Evolutionary conservation across 2,888 invertebrate genomes (phyloP).

Genomic region (Drosophila kambysellisi): DNA sequence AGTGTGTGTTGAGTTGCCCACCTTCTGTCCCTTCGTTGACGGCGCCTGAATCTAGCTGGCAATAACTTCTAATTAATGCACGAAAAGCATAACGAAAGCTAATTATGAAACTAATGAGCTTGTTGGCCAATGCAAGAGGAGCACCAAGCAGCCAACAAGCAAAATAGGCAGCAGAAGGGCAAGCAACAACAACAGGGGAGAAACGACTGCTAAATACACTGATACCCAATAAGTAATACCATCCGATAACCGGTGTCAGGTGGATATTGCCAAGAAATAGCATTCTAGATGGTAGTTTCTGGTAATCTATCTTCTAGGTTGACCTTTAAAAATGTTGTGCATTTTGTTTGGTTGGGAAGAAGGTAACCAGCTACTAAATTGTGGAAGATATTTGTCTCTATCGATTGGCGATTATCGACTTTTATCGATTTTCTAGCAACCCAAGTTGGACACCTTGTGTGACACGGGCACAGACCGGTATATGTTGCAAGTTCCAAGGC

Average conservation of each 20-base stretch:
- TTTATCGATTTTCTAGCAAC: neutral
- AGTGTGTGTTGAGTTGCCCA: conserved; percentile 52
- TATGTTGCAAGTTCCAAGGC: neutral
- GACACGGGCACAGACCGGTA: neutral
- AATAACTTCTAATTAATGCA: conserved; percentile 80
- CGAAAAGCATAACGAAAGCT: conserved; percentile 81
- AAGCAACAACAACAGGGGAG: conserved; percentile 6
- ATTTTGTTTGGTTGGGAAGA: neutral
- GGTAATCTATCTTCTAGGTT: neutral
- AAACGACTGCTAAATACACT: neutral
- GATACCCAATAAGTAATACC: neutral
- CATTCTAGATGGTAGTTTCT: accelerated
- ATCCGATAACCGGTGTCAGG: accelerated
- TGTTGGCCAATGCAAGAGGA: conserved; percentile 72
- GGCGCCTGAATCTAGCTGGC: conserved; percentile 70
- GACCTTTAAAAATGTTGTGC: neutral
- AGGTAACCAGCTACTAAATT: neutral
- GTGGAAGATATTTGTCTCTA: neutral
- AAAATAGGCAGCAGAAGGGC: conserved; percentile 28
- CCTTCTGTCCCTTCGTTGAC: conserved; percentile 13
- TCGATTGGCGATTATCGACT: neutral
- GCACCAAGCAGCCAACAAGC: conserved; percentile 20
- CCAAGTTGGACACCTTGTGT: neutral
- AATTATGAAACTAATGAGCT: conserved; percentile 81
- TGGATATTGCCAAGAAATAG: neutral